Conservation (phyloP, 2,797 vertebrate genomes). For the Allobates femoralis region DNA sequence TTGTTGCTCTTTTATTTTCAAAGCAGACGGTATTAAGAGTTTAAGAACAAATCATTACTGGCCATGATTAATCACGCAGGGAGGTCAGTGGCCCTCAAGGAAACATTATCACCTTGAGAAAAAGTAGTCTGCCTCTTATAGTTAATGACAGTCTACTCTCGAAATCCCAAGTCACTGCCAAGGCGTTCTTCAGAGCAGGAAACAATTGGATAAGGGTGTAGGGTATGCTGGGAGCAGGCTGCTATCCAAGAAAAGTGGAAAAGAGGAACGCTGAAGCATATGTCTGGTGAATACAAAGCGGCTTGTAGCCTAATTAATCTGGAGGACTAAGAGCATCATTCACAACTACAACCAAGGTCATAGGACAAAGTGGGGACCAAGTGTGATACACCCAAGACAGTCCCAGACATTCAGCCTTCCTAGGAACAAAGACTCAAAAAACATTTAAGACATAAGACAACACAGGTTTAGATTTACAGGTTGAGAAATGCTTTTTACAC, state of each 20-base stretch:
- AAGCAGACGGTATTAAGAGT: background rate
- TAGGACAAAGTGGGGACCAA: background rate
- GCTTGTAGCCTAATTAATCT: background rate
- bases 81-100: background rate
- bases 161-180: conserved; percentile 7
- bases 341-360: background rate
- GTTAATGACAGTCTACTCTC: conserved; percentile 10
- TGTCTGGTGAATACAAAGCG: background rate
- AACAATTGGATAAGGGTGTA: conserved; percentile 22
- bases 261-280: background rate
- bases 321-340: background rate
- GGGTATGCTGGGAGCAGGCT: background rate
- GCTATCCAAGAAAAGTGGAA: background rate
- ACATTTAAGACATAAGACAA: too few species aligned
- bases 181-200: background rate
- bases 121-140: background rate
- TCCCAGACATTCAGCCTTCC: background rate
- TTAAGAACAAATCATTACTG: conserved; percentile 46
- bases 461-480: too few species aligned
- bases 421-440: background rate
- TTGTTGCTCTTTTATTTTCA: conserved; percentile 29
- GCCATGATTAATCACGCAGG: conserved; percentile 24
- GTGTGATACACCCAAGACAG: background rate
- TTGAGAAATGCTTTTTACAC: too few species aligned
- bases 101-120: conserved; percentile 22